Percentiles rank a stretch among this genome's conserved stretches.
Evolutionary conservation across 1,140 invertebrate genomes (phyloP).

Genomic region (Schmidtea mediterranea): DNA sequence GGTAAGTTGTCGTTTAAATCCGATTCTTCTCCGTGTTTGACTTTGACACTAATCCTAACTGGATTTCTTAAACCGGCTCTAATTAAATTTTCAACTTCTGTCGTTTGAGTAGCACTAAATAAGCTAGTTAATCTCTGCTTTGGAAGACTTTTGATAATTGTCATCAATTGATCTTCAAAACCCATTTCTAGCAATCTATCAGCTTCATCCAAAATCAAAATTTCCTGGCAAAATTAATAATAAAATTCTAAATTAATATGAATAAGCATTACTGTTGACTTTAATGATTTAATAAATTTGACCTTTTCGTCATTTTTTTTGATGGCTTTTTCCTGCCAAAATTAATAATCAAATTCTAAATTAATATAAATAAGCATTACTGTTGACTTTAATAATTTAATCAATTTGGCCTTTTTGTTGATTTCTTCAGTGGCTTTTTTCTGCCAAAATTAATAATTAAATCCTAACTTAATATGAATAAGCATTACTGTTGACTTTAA

Average conservation of each 20-base stretch:
- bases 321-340: constrained; percentile 32
- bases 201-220: constrained; percentile 82
- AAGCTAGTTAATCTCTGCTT: constrained; percentile 72
- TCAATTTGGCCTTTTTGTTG: constrained; percentile 5
- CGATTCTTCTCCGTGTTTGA: not conserved
- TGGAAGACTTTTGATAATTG: constrained; percentile 63
- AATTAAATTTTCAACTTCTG: constrained; percentile 63
- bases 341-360: no score
- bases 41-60: constrained; percentile 23
- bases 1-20: no score
- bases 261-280: not conserved
- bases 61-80: constrained; percentile 79
- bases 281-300: constrained; percentile 8
- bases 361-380: not conserved
- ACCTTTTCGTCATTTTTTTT: not conserved
- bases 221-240: constrained; percentile 32
- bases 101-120: constrained; percentile 93
- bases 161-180: constrained; percentile 49
- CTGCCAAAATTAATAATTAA: constrained; percentile 13
- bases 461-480: not conserved
- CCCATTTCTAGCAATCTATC: constrained; percentile 71
- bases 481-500: not conserved
- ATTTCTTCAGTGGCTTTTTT: constrained; percentile 31
- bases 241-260: not conserved
- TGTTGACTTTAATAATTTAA: constrained; percentile 3